These are phyloP conservation scores for Zalophus californianus DNA, from an alignment of 2,797 vertebrate genomes.

Conservation along the genomic window DNA sequence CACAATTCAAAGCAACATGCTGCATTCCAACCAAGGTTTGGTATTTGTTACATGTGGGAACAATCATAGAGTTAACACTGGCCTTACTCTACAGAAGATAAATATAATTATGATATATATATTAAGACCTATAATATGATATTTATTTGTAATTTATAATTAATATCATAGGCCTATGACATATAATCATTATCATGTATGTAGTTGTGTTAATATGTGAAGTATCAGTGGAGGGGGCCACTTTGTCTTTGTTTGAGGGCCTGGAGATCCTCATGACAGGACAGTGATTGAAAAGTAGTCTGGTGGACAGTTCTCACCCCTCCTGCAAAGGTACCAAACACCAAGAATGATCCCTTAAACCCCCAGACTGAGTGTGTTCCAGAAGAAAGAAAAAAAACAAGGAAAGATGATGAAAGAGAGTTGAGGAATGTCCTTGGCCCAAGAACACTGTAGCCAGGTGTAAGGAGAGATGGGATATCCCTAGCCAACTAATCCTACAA, in stretches of 20 bases:
- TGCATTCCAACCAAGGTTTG: not conserved
- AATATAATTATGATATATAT: slow-evolving; percentile 42
- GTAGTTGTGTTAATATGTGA: not conserved
- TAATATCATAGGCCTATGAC: slow-evolving; percentile 7
- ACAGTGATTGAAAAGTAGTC: not conserved
- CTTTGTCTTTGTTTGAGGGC: not conserved
- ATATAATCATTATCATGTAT: not conserved
- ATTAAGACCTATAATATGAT: not conserved
- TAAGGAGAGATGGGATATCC: not conserved
- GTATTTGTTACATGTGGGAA: not conserved
- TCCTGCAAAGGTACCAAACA: not conserved
- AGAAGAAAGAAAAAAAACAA: not conserved
- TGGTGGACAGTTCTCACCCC: not conserved
- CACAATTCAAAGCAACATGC: slow-evolving; percentile 17
- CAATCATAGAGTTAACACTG: not conserved
- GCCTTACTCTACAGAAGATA: not conserved
- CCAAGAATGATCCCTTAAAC: slow-evolving; percentile 2
- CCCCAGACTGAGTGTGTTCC: not conserved
- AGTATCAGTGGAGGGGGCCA: not conserved
- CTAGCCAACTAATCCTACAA: not conserved
- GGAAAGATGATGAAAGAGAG: slow-evolving; percentile 15
- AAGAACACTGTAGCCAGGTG: not conserved
- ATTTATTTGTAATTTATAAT: slow-evolving; percentile 15
- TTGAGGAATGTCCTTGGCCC: not conserved
- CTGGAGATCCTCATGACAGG: slow-evolving; percentile 8